Evolutionary conservation across 2,888 invertebrate genomes (phyloP).

Genomic region (Ornithoptera alexandrae): DNA sequence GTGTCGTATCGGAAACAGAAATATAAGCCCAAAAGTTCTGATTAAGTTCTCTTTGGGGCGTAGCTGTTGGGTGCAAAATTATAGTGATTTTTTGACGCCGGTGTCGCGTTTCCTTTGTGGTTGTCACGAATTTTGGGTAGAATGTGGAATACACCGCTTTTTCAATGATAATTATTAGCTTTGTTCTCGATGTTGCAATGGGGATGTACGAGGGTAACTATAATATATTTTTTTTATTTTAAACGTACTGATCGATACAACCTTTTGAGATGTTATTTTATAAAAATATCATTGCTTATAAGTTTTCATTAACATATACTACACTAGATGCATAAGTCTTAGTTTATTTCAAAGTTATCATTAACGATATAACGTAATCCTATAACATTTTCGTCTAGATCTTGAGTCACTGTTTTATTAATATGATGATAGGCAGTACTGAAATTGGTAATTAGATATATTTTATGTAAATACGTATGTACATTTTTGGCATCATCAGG

Average conservation of each 20-base stretch:
- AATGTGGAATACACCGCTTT: conserved; percentile 67
- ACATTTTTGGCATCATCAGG: conserved; percentile 6
- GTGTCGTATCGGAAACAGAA: conserved; percentile 79
- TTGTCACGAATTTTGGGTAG: conserved; percentile 57
- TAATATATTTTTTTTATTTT: conserved; percentile 54
- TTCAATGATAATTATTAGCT: conserved; percentile 65
- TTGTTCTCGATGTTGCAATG: conserved; percentile 45
- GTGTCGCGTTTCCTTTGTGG: conserved; percentile 66
- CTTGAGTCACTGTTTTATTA: too few species aligned
- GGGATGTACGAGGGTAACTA: conserved; percentile 40
- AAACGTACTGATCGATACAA: not conserved
- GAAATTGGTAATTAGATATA: not conserved
- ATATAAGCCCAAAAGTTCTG: conserved; percentile 69
- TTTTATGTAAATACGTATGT: not conserved
- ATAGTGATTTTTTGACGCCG: conserved; percentile 73
- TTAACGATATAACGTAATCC: too few species aligned
- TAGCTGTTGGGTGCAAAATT: conserved; percentile 60
- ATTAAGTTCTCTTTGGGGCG: conserved; percentile 73
- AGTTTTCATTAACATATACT: too few species aligned
- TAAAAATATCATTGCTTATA: too few species aligned
- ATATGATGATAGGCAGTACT: not conserved
- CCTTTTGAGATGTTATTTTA: not conserved
- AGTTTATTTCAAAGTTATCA: too few species aligned
- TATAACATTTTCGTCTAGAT: too few species aligned
- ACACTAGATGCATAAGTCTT: too few species aligned